These are phyloP conservation scores for Lissonota sp. DNA, from an alignment of 2,888 invertebrate genomes.

Conservation along the genomic window DNA sequence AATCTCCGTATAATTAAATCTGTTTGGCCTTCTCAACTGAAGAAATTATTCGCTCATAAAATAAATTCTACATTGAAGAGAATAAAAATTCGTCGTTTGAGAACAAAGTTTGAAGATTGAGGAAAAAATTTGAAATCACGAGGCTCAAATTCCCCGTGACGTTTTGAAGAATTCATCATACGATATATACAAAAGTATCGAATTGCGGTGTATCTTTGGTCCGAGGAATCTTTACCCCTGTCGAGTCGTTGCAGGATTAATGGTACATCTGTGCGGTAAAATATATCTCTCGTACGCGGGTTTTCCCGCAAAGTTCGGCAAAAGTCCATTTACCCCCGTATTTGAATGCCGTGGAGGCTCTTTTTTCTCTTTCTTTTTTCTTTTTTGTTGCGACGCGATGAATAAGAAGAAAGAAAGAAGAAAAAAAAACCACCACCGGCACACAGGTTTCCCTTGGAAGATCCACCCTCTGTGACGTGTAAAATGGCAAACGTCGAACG, in stretches of 20 bases:
- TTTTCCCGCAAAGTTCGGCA: constrained; percentile 53
- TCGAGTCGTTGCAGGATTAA: constrained; percentile 56
- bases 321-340: constrained; percentile 54
- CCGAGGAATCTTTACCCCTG: constrained; percentile 56
- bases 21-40: no score
- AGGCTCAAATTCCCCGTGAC: no score
- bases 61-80: no score
- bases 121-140: no score
- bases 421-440: background rate
- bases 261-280: constrained; percentile 63
- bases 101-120: no score
- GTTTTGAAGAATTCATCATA: no score
- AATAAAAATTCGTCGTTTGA: no score
- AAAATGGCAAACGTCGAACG: constrained; percentile 68
- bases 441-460: constrained; percentile 59
- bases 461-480: constrained; percentile 61
- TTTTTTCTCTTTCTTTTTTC: background rate
- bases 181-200: background rate
- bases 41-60: no score
- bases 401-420: constrained; percentile 7
- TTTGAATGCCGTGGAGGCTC: background rate
- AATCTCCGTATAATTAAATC: no score
- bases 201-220: constrained; percentile 23
- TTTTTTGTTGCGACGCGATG: background rate
- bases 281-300: constrained; percentile 50